A percentile compares a stretch with the other conserved stretches of the same genome.
phyloP scores from a whole-genome alignment of 2,113 vertebrate species.

The Cynocephalus volans region DNA sequence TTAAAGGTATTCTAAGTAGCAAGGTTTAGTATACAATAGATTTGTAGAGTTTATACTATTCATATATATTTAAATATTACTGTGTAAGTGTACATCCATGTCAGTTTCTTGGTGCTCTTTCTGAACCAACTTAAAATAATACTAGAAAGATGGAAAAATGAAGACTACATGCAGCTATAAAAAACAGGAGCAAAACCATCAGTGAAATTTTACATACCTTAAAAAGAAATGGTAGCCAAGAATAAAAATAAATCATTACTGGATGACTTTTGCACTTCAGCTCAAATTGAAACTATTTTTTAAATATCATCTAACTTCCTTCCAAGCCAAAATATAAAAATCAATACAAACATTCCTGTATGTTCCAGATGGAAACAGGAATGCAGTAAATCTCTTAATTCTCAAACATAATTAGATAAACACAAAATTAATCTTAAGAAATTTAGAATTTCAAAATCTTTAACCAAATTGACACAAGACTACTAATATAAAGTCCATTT shows the following conservation, averaged over 20 bases:
- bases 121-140: slow-evolving; percentile 82
- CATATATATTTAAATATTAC: slow-evolving; percentile 77
- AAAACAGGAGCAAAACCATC: slow-evolving; percentile 86
- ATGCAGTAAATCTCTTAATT: slow-evolving; percentile 47
- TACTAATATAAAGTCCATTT: slow-evolving; percentile 56
- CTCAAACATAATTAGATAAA: slow-evolving; percentile 62
- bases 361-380: slow-evolving; percentile 78
- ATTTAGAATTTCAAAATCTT: slow-evolving; percentile 52
- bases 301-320: slow-evolving; percentile 70
- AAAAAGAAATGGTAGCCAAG: slow-evolving; percentile 92
- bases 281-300: slow-evolving; percentile 76
- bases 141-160: slow-evolving; percentile 81
- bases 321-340: slow-evolving; percentile 68
- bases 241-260: slow-evolving; percentile 88
- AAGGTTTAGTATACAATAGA: slow-evolving; percentile 80
- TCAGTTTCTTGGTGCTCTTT: slow-evolving; percentile 83
- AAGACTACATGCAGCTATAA: slow-evolving; percentile 89
- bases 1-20: slow-evolving; percentile 81
- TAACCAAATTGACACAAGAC: slow-evolving; percentile 35
- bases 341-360: slow-evolving; percentile 70
- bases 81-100: slow-evolving; percentile 79
- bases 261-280: slow-evolving; percentile 82
- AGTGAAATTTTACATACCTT: slow-evolving; percentile 93
- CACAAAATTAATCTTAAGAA: slow-evolving; percentile 55
- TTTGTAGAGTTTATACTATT: slow-evolving; percentile 78